A percentile compares a stretch with the other conserved stretches of the same genome.
Evolutionary conservation across 2,888 invertebrate species (phyloP).

Genomic region (Cataglyphis cursor): DNA sequence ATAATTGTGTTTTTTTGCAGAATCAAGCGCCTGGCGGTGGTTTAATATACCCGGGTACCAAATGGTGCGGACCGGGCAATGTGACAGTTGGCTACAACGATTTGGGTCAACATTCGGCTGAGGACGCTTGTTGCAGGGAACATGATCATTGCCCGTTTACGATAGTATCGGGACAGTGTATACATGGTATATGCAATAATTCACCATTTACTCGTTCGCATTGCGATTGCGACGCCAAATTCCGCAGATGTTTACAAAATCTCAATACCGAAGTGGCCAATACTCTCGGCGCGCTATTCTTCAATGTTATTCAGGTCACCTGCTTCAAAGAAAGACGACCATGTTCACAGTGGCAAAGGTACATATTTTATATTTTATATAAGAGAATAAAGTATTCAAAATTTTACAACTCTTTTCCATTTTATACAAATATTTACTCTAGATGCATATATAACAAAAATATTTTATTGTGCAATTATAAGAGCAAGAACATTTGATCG

Average conservation of each 20-base stretch:
- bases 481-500: background rate
- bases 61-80: conserved; percentile 93
- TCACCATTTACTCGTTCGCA: conserved; percentile 91
- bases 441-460: background rate
- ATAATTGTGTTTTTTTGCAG: conserved; percentile 59
- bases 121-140: conserved; percentile 92
- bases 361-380: conserved; percentile 73
- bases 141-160: conserved; percentile 91
- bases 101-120: conserved; percentile 89
- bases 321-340: conserved; percentile 91
- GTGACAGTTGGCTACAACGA: conserved; percentile 89
- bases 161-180: conserved; percentile 89
- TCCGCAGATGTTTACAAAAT: conserved; percentile 90
- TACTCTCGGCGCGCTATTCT: conserved; percentile 91
- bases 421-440: background rate
- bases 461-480: background rate
- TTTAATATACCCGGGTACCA: conserved; percentile 89
- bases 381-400: background rate
- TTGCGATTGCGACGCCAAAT: conserved; percentile 92
- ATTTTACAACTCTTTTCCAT: background rate
- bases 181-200: conserved; percentile 90
- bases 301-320: conserved; percentile 91
- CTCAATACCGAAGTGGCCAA: conserved; percentile 91
- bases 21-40: conserved; percentile 80
- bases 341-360: conserved; percentile 90